Evolutionary conservation across 64 coral and sea anemone genomes (phyloP).

Genomic region (Hydrozoanthus tunicans): DNA sequence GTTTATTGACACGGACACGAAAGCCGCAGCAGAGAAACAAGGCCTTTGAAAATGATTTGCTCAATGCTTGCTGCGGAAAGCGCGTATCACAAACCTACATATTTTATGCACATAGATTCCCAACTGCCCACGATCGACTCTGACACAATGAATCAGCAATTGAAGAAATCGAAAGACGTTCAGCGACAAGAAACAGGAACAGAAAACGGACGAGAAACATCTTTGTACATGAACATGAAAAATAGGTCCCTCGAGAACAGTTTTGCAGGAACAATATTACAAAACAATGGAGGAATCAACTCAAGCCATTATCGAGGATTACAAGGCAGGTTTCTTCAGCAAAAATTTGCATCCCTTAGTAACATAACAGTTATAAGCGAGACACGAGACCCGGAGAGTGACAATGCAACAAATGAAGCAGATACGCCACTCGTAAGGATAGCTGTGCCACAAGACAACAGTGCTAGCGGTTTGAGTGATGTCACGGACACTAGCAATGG

Average conservation of each 20-base stretch:
- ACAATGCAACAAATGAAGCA: neutral
- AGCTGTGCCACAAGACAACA: neutral
- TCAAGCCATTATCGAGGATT: slow-evolving; percentile 9
- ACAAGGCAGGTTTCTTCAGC: slow-evolving; percentile 22
- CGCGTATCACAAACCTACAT: slow-evolving; percentile 2
- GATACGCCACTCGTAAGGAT: neutral
- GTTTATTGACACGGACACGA: slow-evolving; percentile 56
- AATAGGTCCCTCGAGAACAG: neutral
- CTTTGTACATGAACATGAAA: neutral
- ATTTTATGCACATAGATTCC: neutral
- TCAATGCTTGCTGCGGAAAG: slow-evolving; percentile 17
- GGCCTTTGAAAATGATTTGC: slow-evolving; percentile 51
- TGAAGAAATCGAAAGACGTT: neutral
- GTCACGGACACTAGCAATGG: neutral
- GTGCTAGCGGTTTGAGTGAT: neutral
- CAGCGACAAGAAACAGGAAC: neutral
- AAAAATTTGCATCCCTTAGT: slow-evolving; percentile 49
- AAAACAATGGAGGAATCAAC: neutral
- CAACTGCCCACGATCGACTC: neutral
- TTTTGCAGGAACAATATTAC: neutral
- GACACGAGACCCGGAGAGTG: slow-evolving; percentile 15
- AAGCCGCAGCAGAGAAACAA: slow-evolving; percentile 34
- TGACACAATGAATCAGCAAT: slow-evolving; percentile 12
- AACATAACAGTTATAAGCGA: slow-evolving; percentile 28
- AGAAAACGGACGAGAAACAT: neutral